These are phyloP conservation scores for Esperia sulphurella DNA, from an alignment of 2,888 invertebrate species.

Conservation along the genomic window DNA sequence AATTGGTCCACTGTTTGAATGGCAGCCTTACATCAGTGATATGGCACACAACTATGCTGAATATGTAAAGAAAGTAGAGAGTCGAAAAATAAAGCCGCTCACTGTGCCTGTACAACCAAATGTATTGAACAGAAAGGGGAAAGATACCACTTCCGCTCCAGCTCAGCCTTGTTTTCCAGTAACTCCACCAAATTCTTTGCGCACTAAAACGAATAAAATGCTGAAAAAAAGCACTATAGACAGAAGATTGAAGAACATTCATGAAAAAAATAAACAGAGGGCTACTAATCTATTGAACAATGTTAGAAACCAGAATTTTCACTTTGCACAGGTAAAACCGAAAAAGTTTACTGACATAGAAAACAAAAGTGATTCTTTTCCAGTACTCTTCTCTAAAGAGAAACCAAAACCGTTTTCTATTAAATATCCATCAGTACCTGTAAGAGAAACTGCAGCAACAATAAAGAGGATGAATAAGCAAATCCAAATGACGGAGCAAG, in stretches of 20 bases:
- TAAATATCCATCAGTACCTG: slow-evolving; percentile 25
- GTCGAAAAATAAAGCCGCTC: slow-evolving; percentile 43
- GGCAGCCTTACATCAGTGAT: slow-evolving; percentile 67
- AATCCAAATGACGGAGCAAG: slow-evolving; percentile 43
- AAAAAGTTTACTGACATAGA: slow-evolving; percentile 37
- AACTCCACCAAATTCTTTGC: slow-evolving; percentile 48
- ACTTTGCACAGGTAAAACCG: slow-evolving; percentile 48
- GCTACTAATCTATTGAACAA: slow-evolving; percentile 45
- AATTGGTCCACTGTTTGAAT: slow-evolving; percentile 63
- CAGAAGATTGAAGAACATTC: slow-evolving; percentile 44
- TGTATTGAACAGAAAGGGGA: slow-evolving; percentile 45
- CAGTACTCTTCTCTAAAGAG: slow-evolving; percentile 29
- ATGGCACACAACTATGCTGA: slow-evolving; percentile 57
- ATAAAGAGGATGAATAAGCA: slow-evolving; percentile 73
- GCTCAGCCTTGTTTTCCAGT: slow-evolving; percentile 22
- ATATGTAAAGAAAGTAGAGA: slow-evolving; percentile 48
- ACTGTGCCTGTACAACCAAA: slow-evolving; percentile 56
- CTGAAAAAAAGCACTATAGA: slow-evolving; percentile 57
- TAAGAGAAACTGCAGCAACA: slow-evolving; percentile 71
- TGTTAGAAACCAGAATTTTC: slow-evolving; percentile 43
- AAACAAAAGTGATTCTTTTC: slow-evolving; percentile 36
- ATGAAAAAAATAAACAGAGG: slow-evolving; percentile 57
- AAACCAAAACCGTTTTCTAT: slow-evolving; percentile 23
- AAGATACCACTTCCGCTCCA: not conserved
- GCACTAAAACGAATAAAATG: slow-evolving; percentile 38